These are phyloP conservation scores for Anguilla obscura DNA, from an alignment of 2,797 vertebrate species.

Conservation along the genomic window DNA sequence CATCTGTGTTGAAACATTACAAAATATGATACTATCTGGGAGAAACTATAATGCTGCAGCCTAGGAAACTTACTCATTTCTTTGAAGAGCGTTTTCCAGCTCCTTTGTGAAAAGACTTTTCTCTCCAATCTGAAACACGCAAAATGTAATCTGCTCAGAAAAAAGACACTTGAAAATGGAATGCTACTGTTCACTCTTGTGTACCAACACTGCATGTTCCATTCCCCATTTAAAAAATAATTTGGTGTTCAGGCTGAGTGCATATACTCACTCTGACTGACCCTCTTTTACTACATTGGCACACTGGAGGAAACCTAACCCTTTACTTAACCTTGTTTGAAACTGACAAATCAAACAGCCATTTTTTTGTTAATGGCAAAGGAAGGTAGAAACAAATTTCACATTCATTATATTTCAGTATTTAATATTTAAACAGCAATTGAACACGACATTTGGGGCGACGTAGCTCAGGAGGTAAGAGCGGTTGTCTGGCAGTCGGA, in stretches of 20 bases:
- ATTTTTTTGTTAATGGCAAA: not conserved
- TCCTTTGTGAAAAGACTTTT: slow-evolving; percentile 99
- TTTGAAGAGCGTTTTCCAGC: slow-evolving; percentile 91
- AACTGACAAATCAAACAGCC: not conserved
- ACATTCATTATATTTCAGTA: not conserved
- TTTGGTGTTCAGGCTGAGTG: not conserved
- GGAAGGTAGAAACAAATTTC: not conserved
- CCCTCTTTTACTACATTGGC: not conserved
- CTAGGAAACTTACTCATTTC: slow-evolving; percentile 83
- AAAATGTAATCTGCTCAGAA: not conserved
- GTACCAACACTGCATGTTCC: not conserved
- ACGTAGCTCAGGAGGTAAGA: too few species aligned
- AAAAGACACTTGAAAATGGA: not conserved
- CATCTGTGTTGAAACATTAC: not conserved
- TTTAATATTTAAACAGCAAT: not conserved
- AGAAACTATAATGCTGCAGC: not conserved
- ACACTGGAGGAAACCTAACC: not conserved
- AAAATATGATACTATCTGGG: not conserved
- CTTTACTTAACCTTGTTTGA: not conserved
- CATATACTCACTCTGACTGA: not conserved
- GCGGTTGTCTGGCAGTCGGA: too few species aligned
- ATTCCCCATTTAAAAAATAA: not conserved
- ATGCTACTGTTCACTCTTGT: not conserved
- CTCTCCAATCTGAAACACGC: slow-evolving; percentile 85
- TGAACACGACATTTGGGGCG: not conserved